Base-by-base conservation (phyloP, 2,797 vertebrate species). In the Cossypha niveicapilla region DNA sequence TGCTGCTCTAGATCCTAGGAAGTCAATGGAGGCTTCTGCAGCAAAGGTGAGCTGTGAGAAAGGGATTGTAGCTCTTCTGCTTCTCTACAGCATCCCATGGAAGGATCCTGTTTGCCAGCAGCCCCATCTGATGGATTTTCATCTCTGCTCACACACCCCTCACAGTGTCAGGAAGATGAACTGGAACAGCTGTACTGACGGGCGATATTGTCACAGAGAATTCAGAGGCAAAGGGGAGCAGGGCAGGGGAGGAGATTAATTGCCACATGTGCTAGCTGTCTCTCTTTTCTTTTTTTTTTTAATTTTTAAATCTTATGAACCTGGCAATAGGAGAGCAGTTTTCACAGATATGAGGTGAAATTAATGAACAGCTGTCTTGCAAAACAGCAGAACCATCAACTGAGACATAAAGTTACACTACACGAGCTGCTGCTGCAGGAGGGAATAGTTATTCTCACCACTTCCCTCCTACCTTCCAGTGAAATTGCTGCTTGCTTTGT, bases 1-100 rank as follows among this genome's bases (percentile, higher is more conserved):
- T 60, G 58, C 58, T 57, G 47, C 51, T 82, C 16, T 63, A 70
- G 32, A 39, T 8, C 35, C 25, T 2, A 34, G 11, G 66, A 37
- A 51, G 19, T 9, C 62, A 18, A 5, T 8, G 18, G 34, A 42
- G 39, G 34, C 17, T 86, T 50, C 54, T 42, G 30, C 57, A 86
- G 50, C 12, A 30, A 42, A 61, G 3, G 0, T 0, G 4, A 67
- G 61, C 76, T 50, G 14, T 0, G 1, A 56, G 8, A 35, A 42
- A 75, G 53, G 22, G 23, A 44, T 34, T 17, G 28, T 3, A 71
- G n/a, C 44, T 65, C 57, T 77, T 50, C 63, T 51, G n/a, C 12
- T 41, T 17, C 11, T 19, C 57, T 39, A 8, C 13, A 62, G 15
- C 78, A 63, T 10, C 48, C 71, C 48, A 27, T 1, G 34, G 56